Evolutionary conservation across 2,113 vertebrate species (phyloP).

Genomic region (Podarcis muralis): DNA sequence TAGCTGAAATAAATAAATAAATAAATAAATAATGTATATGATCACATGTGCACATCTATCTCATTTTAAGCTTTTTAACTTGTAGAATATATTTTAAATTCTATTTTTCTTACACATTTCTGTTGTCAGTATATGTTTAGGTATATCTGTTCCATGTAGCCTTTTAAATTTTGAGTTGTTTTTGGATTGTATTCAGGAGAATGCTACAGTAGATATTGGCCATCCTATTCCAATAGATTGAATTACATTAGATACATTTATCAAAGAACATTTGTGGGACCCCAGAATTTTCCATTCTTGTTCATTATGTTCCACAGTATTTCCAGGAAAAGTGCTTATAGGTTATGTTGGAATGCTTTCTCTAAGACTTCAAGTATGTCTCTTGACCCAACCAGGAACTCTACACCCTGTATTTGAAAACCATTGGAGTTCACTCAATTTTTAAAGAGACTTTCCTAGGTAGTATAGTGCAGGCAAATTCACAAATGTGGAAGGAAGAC

Average conservation of each 20-base stretch:
- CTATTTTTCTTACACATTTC: not conserved
- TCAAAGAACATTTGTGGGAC: not conserved
- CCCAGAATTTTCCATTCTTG: not conserved
- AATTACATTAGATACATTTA: not conserved
- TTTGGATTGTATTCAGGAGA: not conserved
- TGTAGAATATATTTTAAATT: not conserved
- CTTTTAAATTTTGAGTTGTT: not conserved
- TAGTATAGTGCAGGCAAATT: not conserved
- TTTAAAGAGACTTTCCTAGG: not conserved
- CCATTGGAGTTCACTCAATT: not conserved
- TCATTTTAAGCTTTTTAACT: not conserved
- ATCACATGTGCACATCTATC: slow-evolving; percentile 3
- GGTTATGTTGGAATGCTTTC: not conserved
- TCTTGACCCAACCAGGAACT: not conserved
- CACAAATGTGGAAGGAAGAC: not conserved
- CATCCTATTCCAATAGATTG: not conserved
- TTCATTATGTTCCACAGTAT: not conserved
- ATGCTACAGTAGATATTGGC: not conserved
- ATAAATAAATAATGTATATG: no score
- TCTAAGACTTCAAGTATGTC: not conserved
- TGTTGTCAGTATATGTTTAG: not conserved
- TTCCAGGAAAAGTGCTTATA: not conserved
- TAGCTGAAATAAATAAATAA: slow-evolving; percentile 3
- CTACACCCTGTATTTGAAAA: not conserved
- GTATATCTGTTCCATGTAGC: not conserved